phyloP scores from a whole-genome alignment of 37 sponge, comb jelly and placozoan species.

The Diacarnus erythraeanus region DNA sequence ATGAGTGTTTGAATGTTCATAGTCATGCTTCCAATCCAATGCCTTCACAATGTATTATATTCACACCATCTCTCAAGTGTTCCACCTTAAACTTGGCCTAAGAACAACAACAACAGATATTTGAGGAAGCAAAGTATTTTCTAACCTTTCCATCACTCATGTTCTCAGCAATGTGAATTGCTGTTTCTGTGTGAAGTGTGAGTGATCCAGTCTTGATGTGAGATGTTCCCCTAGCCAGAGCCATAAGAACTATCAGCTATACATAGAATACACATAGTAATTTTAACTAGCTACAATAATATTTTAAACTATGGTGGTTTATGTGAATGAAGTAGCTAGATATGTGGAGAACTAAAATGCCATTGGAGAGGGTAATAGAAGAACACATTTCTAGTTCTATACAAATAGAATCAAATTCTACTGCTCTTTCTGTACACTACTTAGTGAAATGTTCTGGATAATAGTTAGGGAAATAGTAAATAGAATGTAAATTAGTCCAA shows the following conservation, averaged over 20 bases:
- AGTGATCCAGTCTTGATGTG: constrained; percentile 75
- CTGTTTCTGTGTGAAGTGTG: constrained; percentile 95
- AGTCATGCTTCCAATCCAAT: constrained; percentile 44
- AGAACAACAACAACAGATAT: no score
- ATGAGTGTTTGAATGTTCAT: neutral
- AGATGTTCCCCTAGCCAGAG: constrained; percentile 86
- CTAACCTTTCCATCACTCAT: constrained; percentile 60
- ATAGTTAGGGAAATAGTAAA: no score
- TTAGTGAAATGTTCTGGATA: no score
- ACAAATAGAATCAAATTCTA: no score
- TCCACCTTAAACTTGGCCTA: constrained; percentile 42
- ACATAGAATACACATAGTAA: neutral
- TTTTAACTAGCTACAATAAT: neutral
- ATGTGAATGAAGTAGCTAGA: neutral
- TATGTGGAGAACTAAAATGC: no score
- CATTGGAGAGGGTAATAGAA: no score
- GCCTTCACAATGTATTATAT: constrained; percentile 63
- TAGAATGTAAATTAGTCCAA: no score
- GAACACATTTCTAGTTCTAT: no score
- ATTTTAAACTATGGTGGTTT: no score
- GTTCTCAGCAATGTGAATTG: constrained; percentile 75
- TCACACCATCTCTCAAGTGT: constrained; percentile 25
- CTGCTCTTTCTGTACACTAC: no score
- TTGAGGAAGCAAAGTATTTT: no score
- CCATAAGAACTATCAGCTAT: constrained; percentile 91